Percentiles rank a stretch among this genome's conserved stretches.
phyloP scores from a whole-genome alignment of 2,888 invertebrate species.

The Norana najaformis region DNA sequence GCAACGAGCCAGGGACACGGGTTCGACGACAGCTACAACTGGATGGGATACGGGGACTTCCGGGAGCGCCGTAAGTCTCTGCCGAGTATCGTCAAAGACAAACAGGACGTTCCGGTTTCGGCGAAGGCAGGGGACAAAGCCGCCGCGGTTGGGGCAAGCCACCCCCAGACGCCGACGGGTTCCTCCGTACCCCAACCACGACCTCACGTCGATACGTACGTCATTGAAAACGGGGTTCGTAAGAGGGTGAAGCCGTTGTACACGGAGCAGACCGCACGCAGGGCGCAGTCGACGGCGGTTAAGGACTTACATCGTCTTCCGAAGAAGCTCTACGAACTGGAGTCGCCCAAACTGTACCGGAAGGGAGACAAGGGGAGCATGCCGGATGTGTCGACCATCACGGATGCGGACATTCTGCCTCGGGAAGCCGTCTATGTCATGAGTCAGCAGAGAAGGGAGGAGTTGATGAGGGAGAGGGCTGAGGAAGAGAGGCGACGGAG shows the following conservation, averaged over 20 bases:
- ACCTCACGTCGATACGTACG: constrained; percentile 26
- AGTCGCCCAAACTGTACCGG: constrained; percentile 16
- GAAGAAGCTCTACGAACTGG: constrained; percentile 30
- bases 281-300: neutral
- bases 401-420: constrained; percentile 31
- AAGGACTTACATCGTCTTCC: constrained; percentile 19
- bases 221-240: constrained; percentile 36
- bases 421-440: constrained; percentile 32
- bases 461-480: constrained; percentile 32
- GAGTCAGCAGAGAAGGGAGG: constrained; percentile 36
- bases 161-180: neutral
- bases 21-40: constrained; percentile 13
- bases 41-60: neutral
- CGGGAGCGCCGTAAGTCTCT: constrained; percentile 32
- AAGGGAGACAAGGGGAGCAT: constrained; percentile 31
- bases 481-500: constrained; percentile 22
- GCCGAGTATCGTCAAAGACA: constrained; percentile 34
- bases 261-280: neutral
- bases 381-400: constrained; percentile 31
- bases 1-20: neutral
- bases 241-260: constrained; percentile 31
- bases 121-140: neutral
- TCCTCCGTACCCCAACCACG: constrained; percentile 13
- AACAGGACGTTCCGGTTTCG: neutral
- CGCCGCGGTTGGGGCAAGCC: neutral